Percentiles rank a stretch among this genome's conserved stretches.
phyloP scores from a whole-genome alignment of 1,140 invertebrate species.

The Melitaea cinxia region DNA sequence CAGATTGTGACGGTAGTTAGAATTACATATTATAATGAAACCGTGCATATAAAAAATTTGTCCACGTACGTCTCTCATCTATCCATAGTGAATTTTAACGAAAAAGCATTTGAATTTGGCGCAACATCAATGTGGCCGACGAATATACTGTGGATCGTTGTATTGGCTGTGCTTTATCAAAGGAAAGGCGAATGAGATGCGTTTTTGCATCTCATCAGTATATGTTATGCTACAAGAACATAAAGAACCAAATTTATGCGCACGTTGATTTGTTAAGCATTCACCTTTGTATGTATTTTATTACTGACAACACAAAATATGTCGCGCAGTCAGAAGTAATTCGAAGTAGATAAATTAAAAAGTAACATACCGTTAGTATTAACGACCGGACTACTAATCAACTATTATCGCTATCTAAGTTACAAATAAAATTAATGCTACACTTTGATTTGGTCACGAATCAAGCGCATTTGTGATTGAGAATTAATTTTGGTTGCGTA shows the following conservation, averaged over 20 bases:
- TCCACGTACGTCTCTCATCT: slow-evolving; percentile 37
- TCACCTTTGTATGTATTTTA: slow-evolving; percentile 28
- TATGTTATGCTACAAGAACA: slow-evolving; percentile 28
- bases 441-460: slow-evolving; percentile 56
- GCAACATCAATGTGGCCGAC: slow-evolving; percentile 32
- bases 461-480: slow-evolving; percentile 55
- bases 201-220: slow-evolving; percentile 33
- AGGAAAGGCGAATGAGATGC: slow-evolving; percentile 29
- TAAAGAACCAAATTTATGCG: slow-evolving; percentile 37
- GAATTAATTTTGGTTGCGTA: slow-evolving; percentile 34
- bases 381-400: slow-evolving; percentile 56
- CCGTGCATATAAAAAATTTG: slow-evolving; percentile 41
- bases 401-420: slow-evolving; percentile 57
- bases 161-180: slow-evolving; percentile 7
- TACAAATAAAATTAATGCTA: slow-evolving; percentile 18
- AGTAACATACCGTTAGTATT: slow-evolving; percentile 56
- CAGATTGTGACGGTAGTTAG: slow-evolving; percentile 53
- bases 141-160: slow-evolving; percentile 7
- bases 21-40: slow-evolving; percentile 49
- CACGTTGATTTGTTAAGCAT: slow-evolving; percentile 29
- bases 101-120: slow-evolving; percentile 50
- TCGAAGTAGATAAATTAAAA: slow-evolving; percentile 51
- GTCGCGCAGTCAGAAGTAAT: slow-evolving; percentile 12
- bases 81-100: slow-evolving; percentile 49
- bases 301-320: slow-evolving; percentile 32